phyloP scores from a whole-genome alignment of 2,113 vertebrate genomes.

The Sebastes fasciatus region DNA sequence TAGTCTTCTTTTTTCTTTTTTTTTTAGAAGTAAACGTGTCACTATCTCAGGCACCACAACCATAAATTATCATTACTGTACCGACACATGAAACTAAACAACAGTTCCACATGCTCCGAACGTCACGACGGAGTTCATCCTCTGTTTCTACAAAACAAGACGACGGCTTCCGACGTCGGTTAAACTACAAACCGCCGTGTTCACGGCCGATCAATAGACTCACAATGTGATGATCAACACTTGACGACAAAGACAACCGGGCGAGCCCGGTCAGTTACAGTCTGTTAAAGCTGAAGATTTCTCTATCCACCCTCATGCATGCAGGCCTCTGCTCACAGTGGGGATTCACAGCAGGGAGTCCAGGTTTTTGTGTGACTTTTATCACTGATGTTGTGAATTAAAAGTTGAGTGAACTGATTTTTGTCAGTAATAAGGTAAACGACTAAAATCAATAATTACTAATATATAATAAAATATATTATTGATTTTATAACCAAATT shows the following conservation, averaged over 20 bases:
- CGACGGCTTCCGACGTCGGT: not conserved
- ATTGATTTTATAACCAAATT: not conserved
- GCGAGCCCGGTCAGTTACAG: not conserved
- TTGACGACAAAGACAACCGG: not conserved
- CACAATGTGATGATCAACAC: conserved; percentile 20
- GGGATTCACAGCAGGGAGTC: conserved; percentile 2
- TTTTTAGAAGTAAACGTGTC: conserved; percentile 55
- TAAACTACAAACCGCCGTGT: not conserved
- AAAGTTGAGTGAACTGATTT: not conserved
- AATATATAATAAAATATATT: not conserved
- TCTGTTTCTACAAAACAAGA: not conserved
- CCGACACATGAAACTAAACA: conserved; percentile 56
- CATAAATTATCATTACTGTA: conserved; percentile 66
- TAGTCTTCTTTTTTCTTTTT: conserved; percentile 37
- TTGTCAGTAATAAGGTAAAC: conserved; percentile 1
- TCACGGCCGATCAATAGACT: not conserved
- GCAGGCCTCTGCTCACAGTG: conserved; percentile 29
- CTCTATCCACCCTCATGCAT: not conserved
- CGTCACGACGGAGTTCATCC: conserved; percentile 40
- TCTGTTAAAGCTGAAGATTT: conserved; percentile 23
- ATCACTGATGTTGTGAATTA: not conserved
- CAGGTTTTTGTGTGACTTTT: not conserved
- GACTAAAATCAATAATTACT: not conserved
- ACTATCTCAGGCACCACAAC: conserved; percentile 71
- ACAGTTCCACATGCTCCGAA: conserved; percentile 61